These are phyloP conservation scores for Galaxias olidus DNA, from an alignment of 2,797 vertebrate species.

Conservation along the genomic window DNA sequence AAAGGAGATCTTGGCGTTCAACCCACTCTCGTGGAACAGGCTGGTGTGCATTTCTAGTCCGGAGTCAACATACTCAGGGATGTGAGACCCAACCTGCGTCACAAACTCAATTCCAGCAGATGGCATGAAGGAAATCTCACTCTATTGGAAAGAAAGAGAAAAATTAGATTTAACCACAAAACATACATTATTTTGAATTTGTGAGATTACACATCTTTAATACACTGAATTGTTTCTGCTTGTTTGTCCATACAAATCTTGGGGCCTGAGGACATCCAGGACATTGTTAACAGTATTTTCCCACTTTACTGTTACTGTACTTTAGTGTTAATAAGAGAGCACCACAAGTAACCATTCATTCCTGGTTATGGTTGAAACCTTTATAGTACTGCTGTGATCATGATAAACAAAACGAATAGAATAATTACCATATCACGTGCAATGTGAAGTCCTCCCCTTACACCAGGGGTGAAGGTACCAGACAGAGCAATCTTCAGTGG, in stretches of 20 bases:
- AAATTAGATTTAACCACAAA: no score
- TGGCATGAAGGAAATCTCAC: conserved; percentile 79
- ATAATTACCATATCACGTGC: conserved; percentile 68
- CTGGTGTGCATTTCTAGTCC: conserved; percentile 88
- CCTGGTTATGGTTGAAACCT: no score
- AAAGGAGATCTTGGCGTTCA: conserved; percentile 78
- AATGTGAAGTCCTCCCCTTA: conserved; percentile 79
- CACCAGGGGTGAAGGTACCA: conserved; percentile 85
- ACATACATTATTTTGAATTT: not conserved
- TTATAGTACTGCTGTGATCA: no score
- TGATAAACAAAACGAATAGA: not conserved
- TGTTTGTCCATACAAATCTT: no score
- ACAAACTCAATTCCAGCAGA: conserved; percentile 86
- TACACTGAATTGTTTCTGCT: no score
- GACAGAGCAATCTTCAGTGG: conserved; percentile 87
- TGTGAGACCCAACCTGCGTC: conserved; percentile 80
- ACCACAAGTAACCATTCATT: no score
- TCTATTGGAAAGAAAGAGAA: conserved; percentile 49
- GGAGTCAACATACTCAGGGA: conserved; percentile 84
- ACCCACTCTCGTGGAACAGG: conserved; percentile 86
- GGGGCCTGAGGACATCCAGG: no score
- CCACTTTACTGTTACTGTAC: no score
- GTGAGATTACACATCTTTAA: no score
- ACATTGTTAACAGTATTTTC: no score
- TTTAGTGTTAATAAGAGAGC: no score